phyloP scores from a whole-genome alignment of 1,140 invertebrate species.

The Drosophila parvula region DNA sequence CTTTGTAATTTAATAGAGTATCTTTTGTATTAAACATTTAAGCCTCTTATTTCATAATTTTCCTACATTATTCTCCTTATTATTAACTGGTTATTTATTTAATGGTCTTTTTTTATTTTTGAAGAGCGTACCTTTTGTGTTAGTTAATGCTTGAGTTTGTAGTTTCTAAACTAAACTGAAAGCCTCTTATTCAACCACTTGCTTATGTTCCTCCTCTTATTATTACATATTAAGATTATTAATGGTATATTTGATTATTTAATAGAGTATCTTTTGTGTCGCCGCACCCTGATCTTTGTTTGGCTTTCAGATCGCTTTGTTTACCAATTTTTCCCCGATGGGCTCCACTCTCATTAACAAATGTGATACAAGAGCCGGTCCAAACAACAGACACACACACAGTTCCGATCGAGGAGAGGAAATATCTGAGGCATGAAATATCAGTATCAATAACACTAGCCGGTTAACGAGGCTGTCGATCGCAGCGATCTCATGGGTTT shows the following conservation, averaged over 20 bases:
- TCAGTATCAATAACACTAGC: conserved; percentile 43
- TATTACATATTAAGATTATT: not conserved
- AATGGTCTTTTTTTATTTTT: not conserved
- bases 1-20: too few species aligned
- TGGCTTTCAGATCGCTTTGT: conserved; percentile 6
- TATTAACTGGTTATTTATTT: not conserved
- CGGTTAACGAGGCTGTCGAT: conserved; percentile 45
- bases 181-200: not conserved
- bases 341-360: conserved; percentile 31
- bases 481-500: conserved; percentile 36
- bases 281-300: not conserved
- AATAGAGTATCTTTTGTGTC: conserved; percentile 3
- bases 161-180: not conserved
- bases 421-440: conserved; percentile 44
- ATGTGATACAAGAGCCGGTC: conserved; percentile 10
- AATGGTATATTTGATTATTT: not conserved
- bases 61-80: not conserved
- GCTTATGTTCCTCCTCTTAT: not conserved
- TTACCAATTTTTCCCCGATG: conserved; percentile 14
- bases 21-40: not conserved
- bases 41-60: not conserved
- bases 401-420: conserved; percentile 3
- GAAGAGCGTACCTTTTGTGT: too few species aligned
- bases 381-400: conserved; percentile 4
- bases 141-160: not conserved